phyloP scores from a whole-genome alignment of 2,797 vertebrate species.

The Chelon auratus region DNA sequence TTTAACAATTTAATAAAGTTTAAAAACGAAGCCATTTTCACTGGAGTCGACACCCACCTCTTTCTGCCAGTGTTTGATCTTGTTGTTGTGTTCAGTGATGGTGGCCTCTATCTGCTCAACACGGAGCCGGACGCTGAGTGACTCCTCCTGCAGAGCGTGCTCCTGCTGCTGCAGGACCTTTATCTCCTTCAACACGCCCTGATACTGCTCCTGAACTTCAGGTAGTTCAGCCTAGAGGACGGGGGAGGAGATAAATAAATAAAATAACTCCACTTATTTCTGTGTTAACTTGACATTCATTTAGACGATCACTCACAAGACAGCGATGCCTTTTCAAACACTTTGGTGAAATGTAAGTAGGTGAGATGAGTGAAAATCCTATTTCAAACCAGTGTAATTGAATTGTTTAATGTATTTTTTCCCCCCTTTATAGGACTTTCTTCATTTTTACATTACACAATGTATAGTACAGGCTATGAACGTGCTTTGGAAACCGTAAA shows the following conservation, averaged over 20 bases:
- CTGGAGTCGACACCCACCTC: conserved; percentile 87
- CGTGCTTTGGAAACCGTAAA: background rate
- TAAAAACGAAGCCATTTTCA: too few species aligned
- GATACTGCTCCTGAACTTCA: conserved; percentile 88
- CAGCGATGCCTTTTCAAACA: background rate
- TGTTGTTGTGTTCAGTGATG: conserved; percentile 89
- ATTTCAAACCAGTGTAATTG: too few species aligned
- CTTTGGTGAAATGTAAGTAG: background rate
- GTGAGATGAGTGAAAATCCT: background rate
- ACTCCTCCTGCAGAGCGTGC: conserved; percentile 90
- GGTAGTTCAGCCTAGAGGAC: conserved; percentile 85
- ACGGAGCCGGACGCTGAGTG: conserved; percentile 91
- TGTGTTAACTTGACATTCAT: background rate
- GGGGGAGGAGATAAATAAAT: background rate
- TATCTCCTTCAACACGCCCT: conserved; percentile 86
- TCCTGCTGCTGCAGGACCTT: conserved; percentile 89
- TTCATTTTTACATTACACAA: background rate
- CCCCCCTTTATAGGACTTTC: background rate
- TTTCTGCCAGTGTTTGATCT: conserved; percentile 95
- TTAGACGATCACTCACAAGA: background rate
- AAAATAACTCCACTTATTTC: background rate
- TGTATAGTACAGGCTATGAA: background rate
- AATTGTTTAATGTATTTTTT: background rate
- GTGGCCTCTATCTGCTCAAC: conserved; percentile 90
- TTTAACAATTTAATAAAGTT: too few species aligned